Conservation (phyloP, 2,888 invertebrate species). For the Sisyra terminalis region DNA sequence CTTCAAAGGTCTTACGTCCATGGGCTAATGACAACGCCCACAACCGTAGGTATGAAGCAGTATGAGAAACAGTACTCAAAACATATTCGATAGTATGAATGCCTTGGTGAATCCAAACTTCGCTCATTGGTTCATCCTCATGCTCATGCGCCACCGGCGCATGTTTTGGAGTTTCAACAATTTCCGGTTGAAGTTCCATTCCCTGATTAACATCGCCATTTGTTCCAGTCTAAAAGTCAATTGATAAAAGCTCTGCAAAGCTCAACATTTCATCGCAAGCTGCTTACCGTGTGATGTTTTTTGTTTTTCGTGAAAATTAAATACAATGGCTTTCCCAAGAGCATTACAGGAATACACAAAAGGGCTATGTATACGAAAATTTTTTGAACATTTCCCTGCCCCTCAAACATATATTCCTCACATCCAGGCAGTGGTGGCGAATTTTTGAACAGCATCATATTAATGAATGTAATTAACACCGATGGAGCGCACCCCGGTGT, state of each 20-base stretch:
- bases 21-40: conserved; percentile 96
- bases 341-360: conserved; percentile 58
- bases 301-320: conserved; percentile 29
- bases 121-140: conserved; percentile 54
- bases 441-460: conserved; percentile 49
- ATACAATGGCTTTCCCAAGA: conserved; percentile 61
- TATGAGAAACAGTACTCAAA: conserved; percentile 89
- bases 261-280: neutral
- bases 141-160: conserved; percentile 24
- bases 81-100: conserved; percentile 97
- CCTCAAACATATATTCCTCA: conserved; percentile 38
- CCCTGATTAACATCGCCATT: conserved; percentile 52
- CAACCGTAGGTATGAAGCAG: conserved; percentile 88
- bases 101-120: conserved; percentile 82
- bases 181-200: conserved; percentile 39
- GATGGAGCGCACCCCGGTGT: conserved; percentile 51
- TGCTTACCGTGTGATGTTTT: conserved; percentile 57
- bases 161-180: conserved; percentile 27
- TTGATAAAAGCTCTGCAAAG: neutral
- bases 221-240: conserved; percentile 20
- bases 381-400: conserved; percentile 41
- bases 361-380: conserved; percentile 45
- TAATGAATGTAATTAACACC: conserved; percentile 59
- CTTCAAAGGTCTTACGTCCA: conserved; percentile 60
- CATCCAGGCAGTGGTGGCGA: conserved; percentile 29